Evolutionary conservation across 2,888 invertebrate species (phyloP), one percentile per base, ranked within the genome.

Genomic region (Abscondita cerata): DNA sequence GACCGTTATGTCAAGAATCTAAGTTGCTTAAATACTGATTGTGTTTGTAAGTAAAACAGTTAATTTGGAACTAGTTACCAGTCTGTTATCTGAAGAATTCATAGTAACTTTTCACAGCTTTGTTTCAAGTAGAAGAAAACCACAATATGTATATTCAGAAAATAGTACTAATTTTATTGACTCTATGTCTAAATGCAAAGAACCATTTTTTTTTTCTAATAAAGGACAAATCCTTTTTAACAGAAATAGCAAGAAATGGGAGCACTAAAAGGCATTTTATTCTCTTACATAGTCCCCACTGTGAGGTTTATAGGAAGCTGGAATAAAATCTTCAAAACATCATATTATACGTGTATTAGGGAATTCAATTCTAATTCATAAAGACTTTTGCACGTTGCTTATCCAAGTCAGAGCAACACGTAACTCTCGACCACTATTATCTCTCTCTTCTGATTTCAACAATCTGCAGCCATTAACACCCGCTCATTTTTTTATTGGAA

Each of bases 121-220:
- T 47, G 59, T 73, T 0, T 62, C 72, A 0, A 16, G 74, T 12
- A 46, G 75, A 47, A 76, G 76, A 1, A 36, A 65, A 9, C 70
- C 70, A 0, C 18, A 52, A 3, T 56, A 72, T 1, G 59, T 78
- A 0, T 72, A 66, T 36, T 73, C 72, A 2, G 78, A 78, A 52
- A 74, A 75, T 18, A 75, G 73, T 2, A 72, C 73, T 0, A 78
- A 76, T 54, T 78, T 76, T 47, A 20, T 6, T 25, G 25, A 6
- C 6, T 2, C 25, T 25, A 4, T 2, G 2, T 25, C 25, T 1
- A 20, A 48, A 48, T 9, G 18, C 4, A 44, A 44, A 18, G 15
- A 47, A 20, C 18, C 18, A 16, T 19, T 6, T 18, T 19, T 2
- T 8, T 18, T 20, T 47, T 47, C 18, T 47, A 16, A 44, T 19